Evolutionary conservation across 2,888 invertebrate species (phyloP), one percentile per base, ranked within the genome.

Genomic region (Euzophera pinguis): DNA sequence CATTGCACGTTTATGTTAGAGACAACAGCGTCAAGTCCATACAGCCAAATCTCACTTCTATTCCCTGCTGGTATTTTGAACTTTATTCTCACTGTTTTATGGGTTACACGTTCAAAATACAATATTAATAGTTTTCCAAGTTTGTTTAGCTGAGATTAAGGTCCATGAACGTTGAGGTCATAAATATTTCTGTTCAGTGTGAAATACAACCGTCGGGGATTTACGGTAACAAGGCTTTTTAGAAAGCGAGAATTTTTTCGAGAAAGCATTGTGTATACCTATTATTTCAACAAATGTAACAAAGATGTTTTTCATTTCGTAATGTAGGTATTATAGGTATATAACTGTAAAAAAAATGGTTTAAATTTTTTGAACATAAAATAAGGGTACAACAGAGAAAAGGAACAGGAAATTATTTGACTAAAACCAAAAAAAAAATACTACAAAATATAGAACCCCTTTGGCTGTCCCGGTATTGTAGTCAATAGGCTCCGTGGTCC

Each of bases 131-230:
- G 45, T 45, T 45, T 45, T 14, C 32, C 43, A 12, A 13, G 43
- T 29, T 8, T 13, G 13, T 45, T 45, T 32, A 13, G 45, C 45
- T 32, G 34, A 34, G 17, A 50, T 32, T 42, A 32, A 22, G 48
- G 13, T 37, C 37, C 38, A 17, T 42, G 29, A 12, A 32, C 35
- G 45, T 32, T n/a, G 39, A 32, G 41, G 37, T 45, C 49, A 52
- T 56, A 54, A 56, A 58, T 56, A 58, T 56, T 56, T 53, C 53
- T 12, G 50, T 38, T 38, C 22, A 1, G 27, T 17, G 45, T 27
- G 41, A 50, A 17, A 50, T 41, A 50, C 12, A 17, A 12, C 14
- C 12, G 27, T 9, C 6, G 29, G 17, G 34, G 41, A 42, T 50
- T 50, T 50, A 50, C 9, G n/a, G 50, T 50, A 32, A 17, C n/a